phyloP scores from a whole-genome alignment of 2,888 invertebrate genomes.

The Mesopsocus fuscifrons region DNA sequence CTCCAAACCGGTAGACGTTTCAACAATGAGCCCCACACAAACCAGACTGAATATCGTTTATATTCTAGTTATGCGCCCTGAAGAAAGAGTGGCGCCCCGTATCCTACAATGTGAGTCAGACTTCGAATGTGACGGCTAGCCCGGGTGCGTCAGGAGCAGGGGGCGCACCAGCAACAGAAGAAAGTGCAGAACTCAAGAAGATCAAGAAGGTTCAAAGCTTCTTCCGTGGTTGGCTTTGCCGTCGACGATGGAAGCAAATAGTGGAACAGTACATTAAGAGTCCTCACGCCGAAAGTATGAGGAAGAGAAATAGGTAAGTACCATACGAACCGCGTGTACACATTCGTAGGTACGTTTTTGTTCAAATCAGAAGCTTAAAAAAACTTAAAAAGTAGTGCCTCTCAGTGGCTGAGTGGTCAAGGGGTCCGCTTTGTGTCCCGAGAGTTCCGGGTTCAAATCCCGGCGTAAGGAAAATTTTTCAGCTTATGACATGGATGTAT shows the following conservation, averaged over 20 bases:
- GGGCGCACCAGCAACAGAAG: constrained; percentile 25
- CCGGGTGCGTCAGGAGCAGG: constrained; percentile 23
- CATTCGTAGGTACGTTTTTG: neutral
- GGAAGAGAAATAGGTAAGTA: constrained; percentile 66
- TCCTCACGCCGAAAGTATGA: constrained; percentile 85
- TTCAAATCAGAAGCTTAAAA: constrained; percentile 2
- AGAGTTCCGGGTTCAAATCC: no score
- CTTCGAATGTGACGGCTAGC: constrained; percentile 18
- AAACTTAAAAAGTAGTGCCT: no score
- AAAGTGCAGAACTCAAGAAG: constrained; percentile 47
- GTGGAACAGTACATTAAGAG: constrained; percentile 88
- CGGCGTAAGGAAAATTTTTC: no score
- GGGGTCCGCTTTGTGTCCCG: no score
- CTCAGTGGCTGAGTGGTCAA: no score
- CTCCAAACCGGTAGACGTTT: no score
- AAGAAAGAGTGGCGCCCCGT: constrained; percentile 59
- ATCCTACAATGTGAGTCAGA: constrained; percentile 13
- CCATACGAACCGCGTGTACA: no score
- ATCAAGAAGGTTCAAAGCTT: constrained; percentile 83
- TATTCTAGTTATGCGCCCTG: constrained; percentile 49
- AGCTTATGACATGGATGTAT: no score
- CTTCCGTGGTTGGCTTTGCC: constrained; percentile 82
- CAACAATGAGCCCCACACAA: no score
- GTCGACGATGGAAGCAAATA: constrained; percentile 84
- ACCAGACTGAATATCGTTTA: no score